These are phyloP conservation scores for Antechinus flavipes DNA, from an alignment of 2,113 vertebrate genomes.

Conservation along the genomic window DNA sequence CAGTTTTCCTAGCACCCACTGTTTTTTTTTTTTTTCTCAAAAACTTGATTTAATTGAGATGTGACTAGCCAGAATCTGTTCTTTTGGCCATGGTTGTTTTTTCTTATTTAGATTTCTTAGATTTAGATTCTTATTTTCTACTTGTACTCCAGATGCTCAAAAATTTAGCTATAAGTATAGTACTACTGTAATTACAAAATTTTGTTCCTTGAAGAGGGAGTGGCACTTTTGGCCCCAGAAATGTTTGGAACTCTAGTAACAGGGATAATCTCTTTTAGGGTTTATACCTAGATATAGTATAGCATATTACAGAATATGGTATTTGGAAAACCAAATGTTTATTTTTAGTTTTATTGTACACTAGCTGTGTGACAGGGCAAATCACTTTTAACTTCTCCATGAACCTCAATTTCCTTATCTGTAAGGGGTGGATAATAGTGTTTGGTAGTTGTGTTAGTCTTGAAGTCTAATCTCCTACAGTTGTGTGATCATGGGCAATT, in stretches of 20 bases:
- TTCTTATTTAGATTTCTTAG: not conserved
- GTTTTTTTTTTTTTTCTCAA: no score
- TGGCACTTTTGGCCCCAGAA: not conserved
- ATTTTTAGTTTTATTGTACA: no score
- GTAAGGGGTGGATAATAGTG: not conserved
- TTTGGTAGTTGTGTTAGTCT: no score
- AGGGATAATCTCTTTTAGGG: no score
- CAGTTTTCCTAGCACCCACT: no score
- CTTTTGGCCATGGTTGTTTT: no score
- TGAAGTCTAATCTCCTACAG: not conserved
- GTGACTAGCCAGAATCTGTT: no score
- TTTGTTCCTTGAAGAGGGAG: not conserved
- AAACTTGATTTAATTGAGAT: no score
- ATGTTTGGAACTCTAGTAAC: not conserved
- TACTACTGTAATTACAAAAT: not conserved
- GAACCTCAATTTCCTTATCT: not conserved
- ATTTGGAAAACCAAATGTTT: not conserved
- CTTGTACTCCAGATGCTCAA: not conserved
- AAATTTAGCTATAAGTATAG: not conserved
- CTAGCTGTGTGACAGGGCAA: not conserved
- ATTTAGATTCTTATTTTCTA: not conserved
- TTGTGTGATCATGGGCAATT: not conserved
- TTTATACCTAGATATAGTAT: not conserved
- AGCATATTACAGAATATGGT: not conserved
- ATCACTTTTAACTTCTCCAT: not conserved